Evolutionary conservation across 2,797 vertebrate species (phyloP).

Genomic region (Coluber constrictor): DNA sequence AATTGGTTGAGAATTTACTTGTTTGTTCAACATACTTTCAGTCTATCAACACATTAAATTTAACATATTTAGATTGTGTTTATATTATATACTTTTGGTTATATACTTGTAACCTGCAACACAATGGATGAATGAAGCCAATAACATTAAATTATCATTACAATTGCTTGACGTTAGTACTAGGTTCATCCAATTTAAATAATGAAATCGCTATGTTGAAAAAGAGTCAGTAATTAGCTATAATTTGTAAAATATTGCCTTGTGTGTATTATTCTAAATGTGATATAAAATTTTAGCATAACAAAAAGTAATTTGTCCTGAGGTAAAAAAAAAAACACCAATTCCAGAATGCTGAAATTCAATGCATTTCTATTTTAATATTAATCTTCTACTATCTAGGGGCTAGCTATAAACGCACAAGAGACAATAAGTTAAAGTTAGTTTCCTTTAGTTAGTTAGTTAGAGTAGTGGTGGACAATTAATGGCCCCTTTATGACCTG

Average conservation of each 20-base stretch:
- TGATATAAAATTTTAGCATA: background rate
- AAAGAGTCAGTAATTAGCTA: background rate
- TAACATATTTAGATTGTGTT: background rate
- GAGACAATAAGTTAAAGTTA: background rate
- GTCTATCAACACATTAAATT: background rate
- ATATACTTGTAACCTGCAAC: background rate
- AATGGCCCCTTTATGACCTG: background rate
- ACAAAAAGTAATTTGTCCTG: background rate
- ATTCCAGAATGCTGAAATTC: background rate
- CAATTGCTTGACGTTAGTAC: background rate
- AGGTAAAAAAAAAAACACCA: background rate
- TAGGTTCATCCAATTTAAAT: background rate
- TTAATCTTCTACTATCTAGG: background rate
- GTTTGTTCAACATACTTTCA: background rate
- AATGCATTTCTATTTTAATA: background rate
- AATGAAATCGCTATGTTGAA: background rate
- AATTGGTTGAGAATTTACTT: background rate
- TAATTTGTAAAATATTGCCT: background rate
- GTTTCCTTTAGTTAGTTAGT: no score
- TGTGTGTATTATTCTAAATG: background rate
- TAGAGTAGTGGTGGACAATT: background rate
- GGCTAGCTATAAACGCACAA: background rate
- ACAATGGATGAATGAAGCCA: background rate
- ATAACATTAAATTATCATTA: background rate
- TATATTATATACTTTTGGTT: background rate